phyloP scores from a whole-genome alignment of 2,797 vertebrate genomes.

The Thaleichthys pacificus region DNA sequence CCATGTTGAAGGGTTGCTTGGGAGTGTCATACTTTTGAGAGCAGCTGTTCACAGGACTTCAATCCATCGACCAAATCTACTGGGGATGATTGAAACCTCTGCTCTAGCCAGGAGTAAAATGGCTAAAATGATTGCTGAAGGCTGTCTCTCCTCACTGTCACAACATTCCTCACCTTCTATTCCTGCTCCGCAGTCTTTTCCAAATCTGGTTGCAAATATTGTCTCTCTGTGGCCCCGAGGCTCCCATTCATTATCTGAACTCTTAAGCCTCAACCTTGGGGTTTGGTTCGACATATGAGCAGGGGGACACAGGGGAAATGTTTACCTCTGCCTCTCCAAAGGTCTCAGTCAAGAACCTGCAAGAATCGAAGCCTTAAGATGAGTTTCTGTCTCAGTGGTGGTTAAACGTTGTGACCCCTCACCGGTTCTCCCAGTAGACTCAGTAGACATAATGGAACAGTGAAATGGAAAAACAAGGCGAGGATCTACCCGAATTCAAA shows the following conservation, averaged over 20 bases:
- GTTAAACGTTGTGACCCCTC: conserved; percentile 22
- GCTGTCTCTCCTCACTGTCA: conserved; percentile 13
- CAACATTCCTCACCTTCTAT: neutral
- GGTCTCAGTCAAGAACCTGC: conserved; percentile 10
- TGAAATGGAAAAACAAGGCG: conserved; percentile 1
- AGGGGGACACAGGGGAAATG: conserved; percentile 26
- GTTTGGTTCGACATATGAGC: conserved; percentile 30
- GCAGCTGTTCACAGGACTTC: conserved; percentile 5
- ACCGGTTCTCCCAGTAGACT: conserved; percentile 6
- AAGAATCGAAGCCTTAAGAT: conserved; percentile 13
- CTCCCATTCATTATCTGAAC: conserved; percentile 29
- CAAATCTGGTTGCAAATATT: conserved; percentile 40
- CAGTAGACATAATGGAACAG: neutral
- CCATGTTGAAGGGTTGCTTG: neutral
- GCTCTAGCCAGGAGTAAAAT: neutral
- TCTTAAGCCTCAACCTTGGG: conserved; percentile 34
- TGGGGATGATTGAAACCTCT: conserved; percentile 34
- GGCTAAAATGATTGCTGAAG: conserved; percentile 16
- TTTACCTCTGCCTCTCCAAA: conserved; percentile 22
- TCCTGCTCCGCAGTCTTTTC: conserved; percentile 31
- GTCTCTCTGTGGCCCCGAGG: conserved; percentile 28
- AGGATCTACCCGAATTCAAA: neutral
- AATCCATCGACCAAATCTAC: conserved; percentile 18
- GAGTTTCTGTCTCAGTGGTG: conserved; percentile 23
- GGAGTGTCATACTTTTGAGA: conserved; percentile 6